Percentiles rank a stretch among this genome's conserved stretches.
These are phyloP conservation scores for Goniozus legneri DNA, from an alignment of 1,140 invertebrate species.

Conservation along the genomic window DNA sequence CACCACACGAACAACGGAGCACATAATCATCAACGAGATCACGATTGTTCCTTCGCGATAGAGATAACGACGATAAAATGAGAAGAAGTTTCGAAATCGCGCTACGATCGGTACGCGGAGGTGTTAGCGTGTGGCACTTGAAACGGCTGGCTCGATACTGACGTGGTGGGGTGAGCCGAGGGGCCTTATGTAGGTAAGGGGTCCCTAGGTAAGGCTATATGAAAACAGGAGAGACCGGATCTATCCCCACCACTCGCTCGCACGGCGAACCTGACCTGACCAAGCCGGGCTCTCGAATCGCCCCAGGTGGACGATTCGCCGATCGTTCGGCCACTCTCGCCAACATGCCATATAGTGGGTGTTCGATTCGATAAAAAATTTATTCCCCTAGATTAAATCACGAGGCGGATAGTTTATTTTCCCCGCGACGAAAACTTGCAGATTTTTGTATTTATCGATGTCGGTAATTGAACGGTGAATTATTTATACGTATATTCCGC, in stretches of 20 bases:
- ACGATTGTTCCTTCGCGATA: not conserved
- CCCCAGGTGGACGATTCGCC: constrained; percentile 29
- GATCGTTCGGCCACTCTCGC: too few relatives aligned
- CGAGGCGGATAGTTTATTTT: too few relatives aligned
- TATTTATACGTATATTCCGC: too few relatives aligned
- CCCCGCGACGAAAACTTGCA: too few relatives aligned
- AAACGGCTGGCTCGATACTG: constrained; percentile 41
- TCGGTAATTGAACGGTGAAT: too few relatives aligned
- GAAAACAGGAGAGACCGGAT: constrained; percentile 27
- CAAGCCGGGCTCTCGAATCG: constrained; percentile 30
- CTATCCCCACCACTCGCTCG: constrained; percentile 28
- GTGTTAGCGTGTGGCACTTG: constrained; percentile 21
- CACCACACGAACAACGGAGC: constrained; percentile 9
- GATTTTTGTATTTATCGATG: too few relatives aligned
- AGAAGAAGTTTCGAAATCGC: not conserved
- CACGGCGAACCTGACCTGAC: constrained; percentile 21
- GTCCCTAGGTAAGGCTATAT: constrained; percentile 15
- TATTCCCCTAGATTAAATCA: too few relatives aligned
- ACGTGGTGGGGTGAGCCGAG: constrained; percentile 27
- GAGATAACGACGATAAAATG: not conserved
- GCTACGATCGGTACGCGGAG: constrained; percentile 9
- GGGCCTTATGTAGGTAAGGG: constrained; percentile 51
- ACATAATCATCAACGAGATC: constrained; percentile 17
- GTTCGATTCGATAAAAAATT: too few relatives aligned
- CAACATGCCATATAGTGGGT: too few relatives aligned